A percentile compares a stretch with the other conserved stretches of the same genome.
These are phyloP conservation scores for Eudemis profundana DNA, from an alignment of 2,888 invertebrate species.

Conservation along the genomic window DNA sequence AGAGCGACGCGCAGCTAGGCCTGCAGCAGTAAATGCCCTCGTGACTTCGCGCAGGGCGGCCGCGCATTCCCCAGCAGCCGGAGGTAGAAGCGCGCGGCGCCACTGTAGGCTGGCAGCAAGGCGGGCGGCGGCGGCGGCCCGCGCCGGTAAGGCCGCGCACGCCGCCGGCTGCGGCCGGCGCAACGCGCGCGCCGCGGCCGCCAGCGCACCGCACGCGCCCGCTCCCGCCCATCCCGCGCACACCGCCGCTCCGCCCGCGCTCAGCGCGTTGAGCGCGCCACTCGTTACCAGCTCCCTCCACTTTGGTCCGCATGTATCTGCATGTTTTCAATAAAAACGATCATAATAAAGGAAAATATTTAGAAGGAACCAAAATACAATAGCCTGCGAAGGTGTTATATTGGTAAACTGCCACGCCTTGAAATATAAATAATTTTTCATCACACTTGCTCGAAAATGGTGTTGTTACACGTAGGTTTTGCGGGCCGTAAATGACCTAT, in stretches of 20 bases:
- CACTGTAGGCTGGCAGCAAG: constrained; percentile 46
- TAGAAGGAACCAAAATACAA: too few relatives aligned
- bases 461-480: too few relatives aligned
- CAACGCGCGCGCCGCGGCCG: constrained; percentile 55
- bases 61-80: constrained; percentile 37
- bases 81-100: constrained; percentile 34
- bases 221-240: constrained; percentile 58
- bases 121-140: constrained; percentile 57
- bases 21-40: constrained; percentile 33
- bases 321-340: neutral
- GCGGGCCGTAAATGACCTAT: too few relatives aligned
- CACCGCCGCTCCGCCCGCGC: constrained; percentile 54
- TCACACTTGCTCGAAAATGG: too few relatives aligned
- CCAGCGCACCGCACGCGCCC: constrained; percentile 56
- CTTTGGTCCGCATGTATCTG: constrained; percentile 68
- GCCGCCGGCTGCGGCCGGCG: constrained; percentile 50
- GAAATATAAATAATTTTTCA: too few relatives aligned
- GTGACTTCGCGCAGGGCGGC: constrained; percentile 28
- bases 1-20: constrained; percentile 49
- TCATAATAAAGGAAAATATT: too few relatives aligned
- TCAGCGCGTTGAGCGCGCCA: constrained; percentile 58
- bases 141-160: constrained; percentile 54
- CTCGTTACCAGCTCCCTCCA: constrained; percentile 59
- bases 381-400: too few relatives aligned
- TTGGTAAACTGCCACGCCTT: too few relatives aligned